phyloP scores from a whole-genome alignment of 2,797 vertebrate genomes.

The Thalassophryne amazonica region DNA sequence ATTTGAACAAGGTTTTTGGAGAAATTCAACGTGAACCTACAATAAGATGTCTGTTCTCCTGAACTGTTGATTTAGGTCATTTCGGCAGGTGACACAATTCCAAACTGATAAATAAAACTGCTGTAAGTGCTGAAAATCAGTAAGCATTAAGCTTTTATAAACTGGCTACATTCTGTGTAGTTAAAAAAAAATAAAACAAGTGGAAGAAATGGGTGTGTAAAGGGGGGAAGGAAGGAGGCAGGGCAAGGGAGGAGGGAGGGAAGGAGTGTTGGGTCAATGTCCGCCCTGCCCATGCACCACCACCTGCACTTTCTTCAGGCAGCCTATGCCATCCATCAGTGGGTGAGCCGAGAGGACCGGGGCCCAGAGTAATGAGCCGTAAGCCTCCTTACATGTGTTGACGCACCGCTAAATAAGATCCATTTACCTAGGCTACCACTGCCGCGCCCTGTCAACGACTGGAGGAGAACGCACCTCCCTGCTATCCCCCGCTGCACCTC shows the following conservation, averaged over 20 bases:
- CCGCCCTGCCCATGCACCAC: constrained; percentile 30
- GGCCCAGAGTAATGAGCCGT: constrained; percentile 79
- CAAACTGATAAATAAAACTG: too few species aligned
- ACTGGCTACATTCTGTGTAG: too few species aligned
- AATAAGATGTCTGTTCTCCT: too few species aligned
- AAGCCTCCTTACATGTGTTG: constrained; percentile 81
- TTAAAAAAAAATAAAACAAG: not conserved
- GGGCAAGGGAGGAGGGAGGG: constrained; percentile 7
- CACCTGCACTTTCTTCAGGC: constrained; percentile 34
- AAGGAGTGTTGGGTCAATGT: constrained; percentile 40
- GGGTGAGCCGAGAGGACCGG: constrained; percentile 68
- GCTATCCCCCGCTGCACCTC: constrained; percentile 8
- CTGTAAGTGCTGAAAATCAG: too few species aligned
- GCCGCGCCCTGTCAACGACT: constrained; percentile 29
- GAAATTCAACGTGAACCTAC: too few species aligned
- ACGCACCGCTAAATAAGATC: constrained; percentile 83
- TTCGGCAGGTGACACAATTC: too few species aligned
- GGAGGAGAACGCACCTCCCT: constrained; percentile 20
- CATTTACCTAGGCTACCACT: constrained; percentile 76
- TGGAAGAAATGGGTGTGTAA: not conserved
- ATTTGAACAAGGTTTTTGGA: too few species aligned
- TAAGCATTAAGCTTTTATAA: too few species aligned
- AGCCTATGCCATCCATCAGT: constrained; percentile 75
- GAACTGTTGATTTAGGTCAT: too few species aligned
- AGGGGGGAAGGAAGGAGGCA: constrained; percentile 4